Evolutionary conservation across 2,888 invertebrate genomes (phyloP).

Genomic region (Drosophila cognata): DNA sequence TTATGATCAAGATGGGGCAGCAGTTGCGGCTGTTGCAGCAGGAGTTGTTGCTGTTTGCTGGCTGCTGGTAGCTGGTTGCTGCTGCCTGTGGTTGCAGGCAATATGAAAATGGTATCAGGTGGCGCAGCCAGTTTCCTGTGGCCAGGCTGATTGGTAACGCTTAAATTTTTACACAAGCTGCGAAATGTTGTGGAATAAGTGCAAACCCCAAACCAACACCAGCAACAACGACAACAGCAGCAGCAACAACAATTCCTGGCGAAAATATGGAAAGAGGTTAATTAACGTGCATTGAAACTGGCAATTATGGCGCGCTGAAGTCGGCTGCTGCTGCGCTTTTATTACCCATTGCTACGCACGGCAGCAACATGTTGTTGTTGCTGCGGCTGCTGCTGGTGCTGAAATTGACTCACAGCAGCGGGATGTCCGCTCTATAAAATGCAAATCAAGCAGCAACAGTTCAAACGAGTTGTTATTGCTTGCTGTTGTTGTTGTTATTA

Average conservation of each 20-base stretch:
- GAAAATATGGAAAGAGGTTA: conserved; percentile 81
- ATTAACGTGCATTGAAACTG: conserved; percentile 82
- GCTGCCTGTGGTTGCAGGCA: conserved; percentile 40
- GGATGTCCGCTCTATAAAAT: conserved; percentile 77
- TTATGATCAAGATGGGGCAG: conserved; percentile 72
- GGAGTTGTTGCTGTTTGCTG: conserved; percentile 25
- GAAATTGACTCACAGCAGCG: conserved; percentile 62
- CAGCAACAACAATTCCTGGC: conserved; percentile 44
- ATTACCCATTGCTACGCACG: conserved; percentile 52
- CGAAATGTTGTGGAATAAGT: conserved; percentile 55
- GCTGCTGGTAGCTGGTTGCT: conserved; percentile 34
- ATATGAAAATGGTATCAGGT: conserved; percentile 77
- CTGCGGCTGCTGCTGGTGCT: conserved; percentile 19
- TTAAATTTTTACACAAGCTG: conserved; percentile 64
- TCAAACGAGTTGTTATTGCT: conserved; percentile 13
- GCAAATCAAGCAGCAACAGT: conserved; percentile 61
- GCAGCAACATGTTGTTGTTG: conserved; percentile 57
- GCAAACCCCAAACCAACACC: conserved; percentile 35
- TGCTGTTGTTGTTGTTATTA: background rate
- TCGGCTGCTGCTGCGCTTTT: conserved; percentile 47
- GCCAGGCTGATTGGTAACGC: conserved; percentile 68
- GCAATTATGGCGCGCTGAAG: conserved; percentile 76
- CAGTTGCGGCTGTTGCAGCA: conserved; percentile 28
- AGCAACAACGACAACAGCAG: conserved; percentile 25
- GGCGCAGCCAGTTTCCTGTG: conserved; percentile 62